Evolutionary conservation across 2,113 vertebrate genomes (phyloP), one percentile per base, ranked within the genome.

Genomic region (Chrysochloris asiatica): DNA sequence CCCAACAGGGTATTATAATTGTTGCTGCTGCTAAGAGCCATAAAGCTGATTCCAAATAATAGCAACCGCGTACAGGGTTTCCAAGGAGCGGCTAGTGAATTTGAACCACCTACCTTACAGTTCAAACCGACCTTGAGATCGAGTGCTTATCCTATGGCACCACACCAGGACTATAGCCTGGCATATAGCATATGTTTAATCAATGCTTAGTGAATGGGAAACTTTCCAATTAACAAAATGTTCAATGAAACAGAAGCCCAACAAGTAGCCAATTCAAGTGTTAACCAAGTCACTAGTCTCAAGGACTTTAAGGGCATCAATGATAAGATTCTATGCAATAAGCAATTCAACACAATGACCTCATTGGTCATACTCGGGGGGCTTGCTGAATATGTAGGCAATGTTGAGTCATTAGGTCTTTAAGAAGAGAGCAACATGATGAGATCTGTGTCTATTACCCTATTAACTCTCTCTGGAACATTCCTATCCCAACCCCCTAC

Each of bases 171-270:
- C 36, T 1, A 52, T 56, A n/a, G 54, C 0, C 6, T 78, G 48
- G 22, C 43, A 75, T 28, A 47, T 10, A 75, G 24, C 41, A 90
- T 48, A 89, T 52, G 43, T 69, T 83, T 86, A 82, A 14, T 78
- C 83, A 89, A 17, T 73, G 11, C 38, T 80, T 61, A 54, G 54
- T 82, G 47, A 77, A 69, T 33, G 43, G 10, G 85, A 92, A 89
- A 89, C 7, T 92, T 92, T 65, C 72, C 47, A 92, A 65, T 6
- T 72, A 93, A 95, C 48, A 61, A 91, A 12, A 26, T 80, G 14
- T 65, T 73, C 43, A 75, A 41, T 85, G 38, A 93, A 89, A 94
- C 4, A 69, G 8, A 83, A 65, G 76, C 73, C 93, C 80, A 95
- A 81, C 21, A 65, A 59, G 36, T 59, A 85, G 36, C 33, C 56